Evolutionary conservation across 2,888 invertebrate species (phyloP), one percentile per base, ranked within the genome.

Genomic region (Physocephala rufipes): DNA sequence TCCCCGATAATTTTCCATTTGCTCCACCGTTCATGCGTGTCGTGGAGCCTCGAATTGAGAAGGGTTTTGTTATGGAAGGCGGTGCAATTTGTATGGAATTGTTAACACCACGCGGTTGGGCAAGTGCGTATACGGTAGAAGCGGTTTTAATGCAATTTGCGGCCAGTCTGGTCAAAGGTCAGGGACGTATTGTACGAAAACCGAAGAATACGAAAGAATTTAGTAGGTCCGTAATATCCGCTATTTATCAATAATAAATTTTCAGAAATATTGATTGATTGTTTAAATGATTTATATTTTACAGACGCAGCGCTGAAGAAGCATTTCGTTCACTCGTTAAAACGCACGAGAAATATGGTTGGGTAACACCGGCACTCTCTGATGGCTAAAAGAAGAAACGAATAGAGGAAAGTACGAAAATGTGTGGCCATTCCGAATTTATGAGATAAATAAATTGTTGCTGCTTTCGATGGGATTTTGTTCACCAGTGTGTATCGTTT

Each of bases 71-170:
- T 28, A 95, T 95, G 95, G 94, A 95, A 87, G 94, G 94, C 71
- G 94, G 95, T 51, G 95, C 95, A 59, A 95, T 95, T 81, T 94
- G 94, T 82, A 95, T 95, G 94, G 95, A 95, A 84, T 87, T 95
- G 73, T 87, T 95, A 71, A 95, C 95, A 21, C 95, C 95, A 0
- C 88, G 93, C 67, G 95, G 95, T 76, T 95, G 95, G 95, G 94
- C 95, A 71, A 93, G 93, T 77, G 94, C 94, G 66, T 94, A 94
- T 83, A 94, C 94, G 0, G 92, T 95, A 21, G 95, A 95, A 84
- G 95, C 95, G 16, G 92, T 95, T 65, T 91, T 95, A 79, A 95
- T 94, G 91, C 95, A 95, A 87, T 95, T 95, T 84, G 93, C 95
- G 1, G 95, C 95, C 28, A 94, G 94, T 77, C 91, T 95, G 71